Evolutionary conservation across 1,140 invertebrate genomes (phyloP).

Genomic region (Solenopsis fugax): DNA sequence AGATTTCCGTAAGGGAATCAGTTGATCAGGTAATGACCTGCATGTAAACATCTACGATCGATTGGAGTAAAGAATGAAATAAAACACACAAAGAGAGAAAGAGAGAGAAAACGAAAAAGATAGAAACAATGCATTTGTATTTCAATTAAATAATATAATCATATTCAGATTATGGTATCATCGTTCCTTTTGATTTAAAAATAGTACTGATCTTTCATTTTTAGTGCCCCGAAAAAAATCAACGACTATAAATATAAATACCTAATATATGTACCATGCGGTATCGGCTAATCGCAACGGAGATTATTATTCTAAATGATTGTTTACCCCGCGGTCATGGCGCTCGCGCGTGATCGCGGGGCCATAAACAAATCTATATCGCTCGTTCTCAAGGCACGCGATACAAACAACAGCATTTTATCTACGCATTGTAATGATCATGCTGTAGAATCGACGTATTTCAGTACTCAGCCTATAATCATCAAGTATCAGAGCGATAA

Average conservation of each 20-base stretch:
- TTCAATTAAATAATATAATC: neutral
- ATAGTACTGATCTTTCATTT: conserved; percentile 15
- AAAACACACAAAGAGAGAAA: neutral
- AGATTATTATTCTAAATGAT: conserved; percentile 75
- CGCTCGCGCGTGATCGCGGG: conserved; percentile 75
- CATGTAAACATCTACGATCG: neutral
- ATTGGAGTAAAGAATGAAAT: neutral
- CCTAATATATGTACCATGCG: neutral
- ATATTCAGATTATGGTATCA: neutral
- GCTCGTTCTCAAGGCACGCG: conserved; percentile 32
- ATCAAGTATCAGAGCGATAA: neutral
- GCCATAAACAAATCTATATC: conserved; percentile 80
- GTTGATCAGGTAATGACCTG: conserved; percentile 89
- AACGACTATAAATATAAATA: neutral
- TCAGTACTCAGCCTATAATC: neutral
- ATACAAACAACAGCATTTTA: conserved; percentile 60
- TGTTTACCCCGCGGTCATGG: conserved; percentile 76
- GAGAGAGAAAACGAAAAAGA: neutral
- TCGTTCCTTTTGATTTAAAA: conserved; percentile 31
- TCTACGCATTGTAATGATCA: conserved; percentile 42
- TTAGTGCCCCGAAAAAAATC: neutral
- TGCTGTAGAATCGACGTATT: neutral
- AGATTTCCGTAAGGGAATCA: conserved; percentile 94
- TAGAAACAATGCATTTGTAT: neutral
- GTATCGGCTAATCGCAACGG: conserved; percentile 52